phyloP scores from a whole-genome alignment of 2,888 invertebrate genomes.

The Cephalotes varians region DNA sequence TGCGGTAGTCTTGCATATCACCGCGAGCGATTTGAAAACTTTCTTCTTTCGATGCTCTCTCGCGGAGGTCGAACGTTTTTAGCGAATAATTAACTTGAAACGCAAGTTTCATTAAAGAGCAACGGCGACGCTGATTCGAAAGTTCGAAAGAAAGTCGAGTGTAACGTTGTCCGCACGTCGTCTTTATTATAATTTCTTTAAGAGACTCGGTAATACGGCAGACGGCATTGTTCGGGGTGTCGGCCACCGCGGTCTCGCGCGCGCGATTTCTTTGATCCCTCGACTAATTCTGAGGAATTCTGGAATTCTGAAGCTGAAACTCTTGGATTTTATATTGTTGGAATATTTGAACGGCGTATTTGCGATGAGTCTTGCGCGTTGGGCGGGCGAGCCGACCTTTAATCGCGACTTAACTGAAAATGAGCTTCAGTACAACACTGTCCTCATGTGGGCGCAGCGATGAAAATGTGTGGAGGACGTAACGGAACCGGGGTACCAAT shows the following conservation, averaged over 20 bases:
- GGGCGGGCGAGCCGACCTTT: background rate
- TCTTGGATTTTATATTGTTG: background rate
- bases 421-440: background rate
- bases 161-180: background rate
- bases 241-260: background rate
- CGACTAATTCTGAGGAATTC: too few relatives aligned
- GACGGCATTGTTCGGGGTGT: background rate
- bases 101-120: background rate
- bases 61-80: background rate
- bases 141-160: background rate
- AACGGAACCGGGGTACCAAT: too few relatives aligned
- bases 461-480: background rate
- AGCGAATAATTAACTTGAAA: background rate
- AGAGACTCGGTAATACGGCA: background rate
- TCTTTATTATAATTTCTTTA: background rate
- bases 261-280: background rate
- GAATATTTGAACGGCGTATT: background rate
- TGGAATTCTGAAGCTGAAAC: background rate
- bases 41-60: background rate
- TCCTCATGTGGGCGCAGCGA: constrained; percentile 10
- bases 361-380: background rate
- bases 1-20: background rate
- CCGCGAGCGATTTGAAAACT: background rate
- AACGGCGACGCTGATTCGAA: too few relatives aligned
- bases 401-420: background rate